phyloP scores from a whole-genome alignment of 2,888 invertebrate genomes.

The Theretra japonica region DNA sequence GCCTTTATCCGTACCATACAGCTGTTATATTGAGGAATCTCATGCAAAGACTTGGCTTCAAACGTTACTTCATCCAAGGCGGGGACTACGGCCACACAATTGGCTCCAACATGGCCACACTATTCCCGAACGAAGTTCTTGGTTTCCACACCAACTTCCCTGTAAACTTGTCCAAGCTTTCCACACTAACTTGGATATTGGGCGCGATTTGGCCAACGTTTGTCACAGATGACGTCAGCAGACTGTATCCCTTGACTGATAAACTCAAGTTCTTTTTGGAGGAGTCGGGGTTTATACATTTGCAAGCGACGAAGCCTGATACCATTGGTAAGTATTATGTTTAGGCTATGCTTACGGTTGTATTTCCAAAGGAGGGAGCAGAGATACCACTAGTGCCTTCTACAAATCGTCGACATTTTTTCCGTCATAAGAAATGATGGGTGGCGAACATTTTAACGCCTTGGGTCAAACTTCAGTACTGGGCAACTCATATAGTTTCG shows the following conservation, averaged over 20 bases:
- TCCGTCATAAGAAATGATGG: no score
- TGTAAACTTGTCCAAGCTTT: conserved; percentile 60
- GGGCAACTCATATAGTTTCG: no score
- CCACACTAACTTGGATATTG: conserved; percentile 62
- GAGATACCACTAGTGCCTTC: no score
- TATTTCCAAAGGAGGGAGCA: no score
- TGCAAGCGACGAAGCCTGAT: conserved; percentile 93
- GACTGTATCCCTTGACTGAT: conserved; percentile 79
- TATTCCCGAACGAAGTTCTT: conserved; percentile 85
- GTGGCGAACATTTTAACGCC: no score
- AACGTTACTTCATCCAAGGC: conserved; percentile 88
- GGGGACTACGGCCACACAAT: conserved; percentile 91
- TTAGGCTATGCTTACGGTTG: no score
- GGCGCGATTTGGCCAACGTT: conserved; percentile 81
- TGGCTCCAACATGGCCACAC: conserved; percentile 84
- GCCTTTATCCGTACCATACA: conserved; percentile 83
- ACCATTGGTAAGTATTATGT: conserved; percentile 86
- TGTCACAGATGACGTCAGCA: conserved; percentile 73
- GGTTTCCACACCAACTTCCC: conserved; percentile 88
- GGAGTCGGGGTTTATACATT: conserved; percentile 87
- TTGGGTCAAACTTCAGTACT: no score
- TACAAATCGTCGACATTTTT: no score
- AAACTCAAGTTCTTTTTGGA: conserved; percentile 63
- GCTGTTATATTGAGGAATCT: conserved; percentile 88
- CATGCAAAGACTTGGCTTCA: conserved; percentile 88